Conservation (phyloP, 2,888 invertebrate genomes). For the Tridacna gigas region DNA sequence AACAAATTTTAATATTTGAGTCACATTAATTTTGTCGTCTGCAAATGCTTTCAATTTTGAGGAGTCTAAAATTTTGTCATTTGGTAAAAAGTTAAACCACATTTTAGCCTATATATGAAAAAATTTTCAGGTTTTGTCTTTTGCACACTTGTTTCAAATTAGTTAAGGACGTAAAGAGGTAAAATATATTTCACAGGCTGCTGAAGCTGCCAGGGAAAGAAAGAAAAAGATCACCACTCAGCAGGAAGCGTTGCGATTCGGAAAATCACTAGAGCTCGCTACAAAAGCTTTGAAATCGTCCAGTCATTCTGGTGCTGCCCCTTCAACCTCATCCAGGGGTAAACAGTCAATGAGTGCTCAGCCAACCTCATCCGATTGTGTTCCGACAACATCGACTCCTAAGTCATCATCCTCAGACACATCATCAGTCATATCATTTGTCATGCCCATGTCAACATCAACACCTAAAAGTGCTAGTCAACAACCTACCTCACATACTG, state of each 20-base stretch:
- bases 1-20: too few species aligned
- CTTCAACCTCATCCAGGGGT: slow-evolving; percentile 32
- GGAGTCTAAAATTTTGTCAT: too few species aligned
- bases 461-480: slow-evolving; percentile 61
- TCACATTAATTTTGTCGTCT: too few species aligned
- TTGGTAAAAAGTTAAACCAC: too few species aligned
- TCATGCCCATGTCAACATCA: slow-evolving; percentile 66
- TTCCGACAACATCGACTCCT: slow-evolving; percentile 31
- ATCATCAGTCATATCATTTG: slow-evolving; percentile 63
- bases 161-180: background rate
- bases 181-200: slow-evolving; percentile 68
- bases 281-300: slow-evolving; percentile 69
- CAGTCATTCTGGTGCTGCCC: slow-evolving; percentile 45
- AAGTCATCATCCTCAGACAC: slow-evolving; percentile 46
- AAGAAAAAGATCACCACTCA: slow-evolving; percentile 77
- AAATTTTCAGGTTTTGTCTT: too few species aligned
- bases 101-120: too few species aligned
- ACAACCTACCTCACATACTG: slow-evolving; percentile 59
- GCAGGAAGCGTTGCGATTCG: slow-evolving; percentile 79
- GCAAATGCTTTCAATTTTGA: too few species aligned
- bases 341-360: slow-evolving; percentile 44
- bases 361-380: slow-evolving; percentile 27
- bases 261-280: slow-evolving; percentile 80
- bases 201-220: slow-evolving; percentile 76
- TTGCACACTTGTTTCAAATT: too few species aligned